Base-by-base conservation (phyloP, 2,888 invertebrate species). In the Ophion obscuratus region DNA sequence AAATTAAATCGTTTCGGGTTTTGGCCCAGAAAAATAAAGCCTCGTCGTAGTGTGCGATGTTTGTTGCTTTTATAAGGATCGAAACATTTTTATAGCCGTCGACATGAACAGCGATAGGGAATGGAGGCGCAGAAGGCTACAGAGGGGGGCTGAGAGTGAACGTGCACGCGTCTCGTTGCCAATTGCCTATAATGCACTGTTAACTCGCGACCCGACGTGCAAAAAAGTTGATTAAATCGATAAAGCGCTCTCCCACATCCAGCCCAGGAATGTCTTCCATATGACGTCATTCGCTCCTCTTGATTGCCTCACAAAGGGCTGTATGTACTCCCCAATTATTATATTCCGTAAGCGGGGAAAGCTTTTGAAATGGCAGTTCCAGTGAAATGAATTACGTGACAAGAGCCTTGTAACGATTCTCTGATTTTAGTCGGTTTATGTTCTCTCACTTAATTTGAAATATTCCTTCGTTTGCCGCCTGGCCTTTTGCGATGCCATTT, bases 211-310 rank as follows among this genome's bases (percentile, higher is more conserved):
- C 71, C 7, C 53, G 67, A 68, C 44, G 67, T 5, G 59, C 44
- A 66, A 85, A 83, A 78, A 81, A 74, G 77, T 86, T 81, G 81
- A 81, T 83, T 78, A 64, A 76, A 86, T 86, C 86, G 83, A 86
- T 86, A 81, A 76, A 83, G 79, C 76, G 67, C 70, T 75, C 73
- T 79, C 40, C 36, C 75, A 10, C 17, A 4, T 61, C 70, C 14
- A 36, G 53, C 71, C 75, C 31, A 36, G 40, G 14, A 40, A 85
- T 74, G 77, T 53, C 40, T 61, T 24, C 40, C 31, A 40, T 61
- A 47, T 76, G 20, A 14, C 31, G 20, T 77, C 40, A 10, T 10
- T 4, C 66, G 0, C 9, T 59, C 53, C 24, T 11, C 14, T 3
- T 40, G 40, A 62, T 61, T 44, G 40, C 24, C 14, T 17, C 62